Base-by-base conservation (phyloP, 2,797 vertebrate species). In the Neostethus bicornis region DNA sequence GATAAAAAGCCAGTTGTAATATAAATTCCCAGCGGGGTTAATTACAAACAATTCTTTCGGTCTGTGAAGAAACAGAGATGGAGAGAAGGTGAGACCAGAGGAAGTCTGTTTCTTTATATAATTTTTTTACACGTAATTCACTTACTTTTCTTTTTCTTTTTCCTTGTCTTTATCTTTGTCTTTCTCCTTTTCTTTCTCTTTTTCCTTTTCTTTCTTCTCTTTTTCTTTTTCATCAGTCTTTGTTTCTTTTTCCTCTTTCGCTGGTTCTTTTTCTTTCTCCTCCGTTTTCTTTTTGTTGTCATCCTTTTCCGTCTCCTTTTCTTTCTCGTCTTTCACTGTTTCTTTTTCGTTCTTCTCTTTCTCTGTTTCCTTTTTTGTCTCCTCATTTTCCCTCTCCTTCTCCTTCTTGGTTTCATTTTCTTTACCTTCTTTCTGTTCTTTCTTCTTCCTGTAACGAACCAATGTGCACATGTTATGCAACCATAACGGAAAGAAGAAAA, bases 1-100 rank as follows among this genome's bases (percentile, higher is more conserved):
- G 75, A 96, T 85, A 52, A 96, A 93, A 53, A 99, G 83, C 96
- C 97, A 99, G 71, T 96, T 92, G 86, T 99, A 98, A 80, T 98
- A 98, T 3, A 83, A 66, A 68, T 91, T 94, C 80, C 94, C 94
- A 10, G 94, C 91, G 43, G 97, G 96, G 74, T 99, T 96, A 56
- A 99, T 92, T 61, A 97, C 81, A 66, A 90, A 89, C 54, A 94
- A 26, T 50, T 96, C 94, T 73, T 86, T 90, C 67, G 90, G 85
- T 75, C 96, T 75, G 44, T 21, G 1, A 21, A 58, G 56, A 24
- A 23, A 75, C 5, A 52, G n/a, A 55, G 38, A 32, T n/a, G n/a
- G n/a, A n/a, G n/a, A n/a, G n/a, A n/a, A n/a, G n/a, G n/a, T 4
- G 2, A 12, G 21, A 21, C 21, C 2, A 4, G n/a, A n/a, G n/a